A percentile compares a stretch with the other conserved stretches of the same genome.
phyloP scores from a whole-genome alignment of 2,797 vertebrate species.

The Staurois parvus region DNA sequence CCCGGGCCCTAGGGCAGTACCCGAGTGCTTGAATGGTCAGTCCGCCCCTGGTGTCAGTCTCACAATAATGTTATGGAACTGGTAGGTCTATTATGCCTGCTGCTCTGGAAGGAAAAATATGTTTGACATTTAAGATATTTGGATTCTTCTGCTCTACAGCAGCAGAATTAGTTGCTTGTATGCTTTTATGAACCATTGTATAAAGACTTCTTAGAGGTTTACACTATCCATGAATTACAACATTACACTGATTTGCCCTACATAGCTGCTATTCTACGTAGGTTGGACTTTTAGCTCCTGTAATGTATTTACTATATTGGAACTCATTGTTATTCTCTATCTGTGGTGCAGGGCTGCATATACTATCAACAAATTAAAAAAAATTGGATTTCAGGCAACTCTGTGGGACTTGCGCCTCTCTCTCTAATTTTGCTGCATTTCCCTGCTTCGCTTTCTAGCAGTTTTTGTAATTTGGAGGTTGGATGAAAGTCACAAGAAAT shows the following conservation, averaged over 20 bases:
- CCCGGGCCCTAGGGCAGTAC: too few relatives aligned
- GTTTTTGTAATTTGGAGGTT: constrained; percentile 51
- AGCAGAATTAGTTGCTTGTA: too few relatives aligned
- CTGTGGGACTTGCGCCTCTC: constrained; percentile 24
- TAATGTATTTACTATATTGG: neutral
- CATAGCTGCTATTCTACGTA: neutral
- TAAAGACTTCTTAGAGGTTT: too few relatives aligned
- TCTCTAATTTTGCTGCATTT: constrained; percentile 45
- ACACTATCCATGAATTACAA: neutral
- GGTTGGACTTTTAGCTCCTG: neutral
- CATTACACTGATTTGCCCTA: neutral
- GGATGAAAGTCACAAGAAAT: constrained; percentile 60
- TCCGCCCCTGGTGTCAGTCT: too few relatives aligned
- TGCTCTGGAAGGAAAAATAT: too few relatives aligned
- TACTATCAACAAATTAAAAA: constrained; percentile 48
- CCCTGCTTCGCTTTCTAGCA: constrained; percentile 16
- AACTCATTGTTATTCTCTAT: constrained; percentile 48
- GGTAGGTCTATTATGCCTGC: too few relatives aligned
- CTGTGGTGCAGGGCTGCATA: constrained; percentile 22
- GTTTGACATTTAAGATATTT: too few relatives aligned
- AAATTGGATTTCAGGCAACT: constrained; percentile 34
- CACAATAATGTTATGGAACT: too few relatives aligned
- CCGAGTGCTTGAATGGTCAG: too few relatives aligned
- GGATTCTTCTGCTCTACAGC: too few relatives aligned
- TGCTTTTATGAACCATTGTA: too few relatives aligned